These are phyloP conservation scores for Haplochromis burtoni DNA, from an alignment of 2,113 vertebrate species.

Conservation along the genomic window DNA sequence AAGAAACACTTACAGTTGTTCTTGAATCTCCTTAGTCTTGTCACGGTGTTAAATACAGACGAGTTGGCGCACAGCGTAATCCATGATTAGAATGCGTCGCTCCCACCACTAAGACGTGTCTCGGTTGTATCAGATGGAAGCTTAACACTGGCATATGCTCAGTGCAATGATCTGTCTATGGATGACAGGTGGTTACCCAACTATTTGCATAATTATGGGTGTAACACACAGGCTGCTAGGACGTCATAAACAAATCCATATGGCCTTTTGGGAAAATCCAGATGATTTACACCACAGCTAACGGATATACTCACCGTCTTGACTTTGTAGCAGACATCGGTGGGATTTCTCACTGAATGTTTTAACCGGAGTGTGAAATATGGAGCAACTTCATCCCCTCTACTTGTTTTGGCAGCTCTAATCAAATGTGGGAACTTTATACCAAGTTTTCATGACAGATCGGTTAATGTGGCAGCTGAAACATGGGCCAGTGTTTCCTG, in stretches of 20 bases:
- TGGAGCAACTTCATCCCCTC: not conserved
- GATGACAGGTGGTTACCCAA: slow-evolving; percentile 63
- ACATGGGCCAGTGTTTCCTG: slow-evolving; percentile 5
- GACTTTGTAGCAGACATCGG: not conserved
- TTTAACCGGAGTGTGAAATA: slow-evolving; percentile 1
- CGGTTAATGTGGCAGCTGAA: not conserved
- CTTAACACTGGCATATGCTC: slow-evolving; percentile 54
- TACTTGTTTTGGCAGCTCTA: not conserved
- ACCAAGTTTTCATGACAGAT: not conserved
- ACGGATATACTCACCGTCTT: not conserved
- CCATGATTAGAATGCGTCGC: slow-evolving; percentile 37
- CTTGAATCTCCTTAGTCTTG: slow-evolving; percentile 1
- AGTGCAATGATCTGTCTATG: slow-evolving; percentile 23
- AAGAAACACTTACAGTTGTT: slow-evolving; percentile 1
- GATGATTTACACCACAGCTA: slow-evolving; percentile 21
- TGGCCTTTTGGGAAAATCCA: slow-evolving; percentile 41
- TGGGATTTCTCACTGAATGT: not conserved
- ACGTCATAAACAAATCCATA: slow-evolving; percentile 54
- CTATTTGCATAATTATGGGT: slow-evolving; percentile 63
- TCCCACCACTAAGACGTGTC: slow-evolving; percentile 27
- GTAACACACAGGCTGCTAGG: slow-evolving; percentile 18
- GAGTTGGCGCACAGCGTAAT: slow-evolving; percentile 4
- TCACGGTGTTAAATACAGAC: slow-evolving; percentile 18
- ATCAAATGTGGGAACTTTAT: not conserved
- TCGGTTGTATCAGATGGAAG: slow-evolving; percentile 50